Conservation (phyloP, 1,140 invertebrate genomes). For the Piezodorus guildinii region DNA sequence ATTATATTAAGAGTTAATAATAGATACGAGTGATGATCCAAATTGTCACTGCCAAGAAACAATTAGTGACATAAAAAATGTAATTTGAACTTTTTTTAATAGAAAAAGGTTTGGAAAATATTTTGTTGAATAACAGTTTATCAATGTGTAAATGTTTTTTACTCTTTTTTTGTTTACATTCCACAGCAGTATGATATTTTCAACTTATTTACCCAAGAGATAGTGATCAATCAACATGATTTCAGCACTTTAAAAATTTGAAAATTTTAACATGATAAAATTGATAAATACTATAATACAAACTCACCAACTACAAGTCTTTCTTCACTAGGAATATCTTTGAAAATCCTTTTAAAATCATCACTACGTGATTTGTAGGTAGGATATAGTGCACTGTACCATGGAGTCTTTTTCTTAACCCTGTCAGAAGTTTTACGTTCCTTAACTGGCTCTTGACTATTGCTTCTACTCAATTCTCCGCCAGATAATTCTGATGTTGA, state of each 20-base stretch:
- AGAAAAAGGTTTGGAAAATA: too few species aligned
- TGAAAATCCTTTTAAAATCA: slow-evolving; percentile 86
- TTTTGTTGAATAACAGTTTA: too few species aligned
- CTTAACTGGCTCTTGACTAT: slow-evolving; percentile 26
- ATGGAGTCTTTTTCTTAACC: slow-evolving; percentile 59
- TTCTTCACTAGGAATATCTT: slow-evolving; percentile 81
- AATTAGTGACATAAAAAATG: too few species aligned
- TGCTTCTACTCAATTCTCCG: slow-evolving; percentile 21
- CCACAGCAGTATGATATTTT: too few species aligned
- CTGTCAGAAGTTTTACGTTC: slow-evolving; percentile 35
- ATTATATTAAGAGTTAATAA: slow-evolving; percentile 17
- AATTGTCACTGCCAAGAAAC: too few species aligned
- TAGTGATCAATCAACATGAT: too few species aligned
- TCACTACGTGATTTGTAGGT: slow-evolving; percentile 86
- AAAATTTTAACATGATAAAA: not conserved
- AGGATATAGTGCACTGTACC: slow-evolving; percentile 80
- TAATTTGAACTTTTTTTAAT: too few species aligned
- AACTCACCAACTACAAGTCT: slow-evolving; percentile 82
- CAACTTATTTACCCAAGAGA: too few species aligned
- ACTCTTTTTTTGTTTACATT: too few species aligned
- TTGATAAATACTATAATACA: not conserved
- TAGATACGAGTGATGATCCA: not conserved
- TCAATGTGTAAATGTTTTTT: too few species aligned
- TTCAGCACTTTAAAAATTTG: too few species aligned
- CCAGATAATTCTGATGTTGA: not conserved